These are phyloP conservation scores for Phainopepla nitens DNA, from an alignment of 2,113 vertebrate genomes.

Conservation along the genomic window DNA sequence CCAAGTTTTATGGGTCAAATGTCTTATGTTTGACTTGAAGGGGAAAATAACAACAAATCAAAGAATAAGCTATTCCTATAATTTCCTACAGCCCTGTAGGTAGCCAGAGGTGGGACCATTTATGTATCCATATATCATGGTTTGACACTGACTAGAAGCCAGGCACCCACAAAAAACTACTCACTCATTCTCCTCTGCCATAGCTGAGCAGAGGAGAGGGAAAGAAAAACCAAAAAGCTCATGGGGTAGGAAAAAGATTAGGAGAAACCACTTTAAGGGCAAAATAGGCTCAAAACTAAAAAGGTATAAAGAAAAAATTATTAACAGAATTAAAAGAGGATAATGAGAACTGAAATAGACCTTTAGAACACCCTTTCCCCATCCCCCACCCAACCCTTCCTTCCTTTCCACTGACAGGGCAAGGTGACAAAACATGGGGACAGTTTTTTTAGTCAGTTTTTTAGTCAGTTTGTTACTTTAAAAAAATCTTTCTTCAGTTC, in stretches of 20 bases:
- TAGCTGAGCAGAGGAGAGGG: not conserved
- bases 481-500: not conserved
- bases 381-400: not conserved
- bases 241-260: not conserved
- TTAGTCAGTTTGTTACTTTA: not conserved
- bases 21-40: not conserved
- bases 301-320: no score
- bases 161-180: not conserved
- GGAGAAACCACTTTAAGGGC: not conserved
- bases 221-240: not conserved
- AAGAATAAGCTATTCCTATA: not conserved
- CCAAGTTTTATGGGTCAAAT: not conserved
- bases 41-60: not conserved
- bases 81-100: not conserved
- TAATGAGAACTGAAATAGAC: not conserved
- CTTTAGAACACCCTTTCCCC: no score
- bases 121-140: not conserved
- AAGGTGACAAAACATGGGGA: not conserved
- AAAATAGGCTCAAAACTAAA: not conserved
- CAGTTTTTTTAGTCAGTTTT: not conserved
- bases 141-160: not conserved
- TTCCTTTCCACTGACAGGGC: not conserved
- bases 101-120: accelerated
- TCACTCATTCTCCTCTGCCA: not conserved
- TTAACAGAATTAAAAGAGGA: not conserved